Evolutionary conservation across 2,888 invertebrate genomes (phyloP), one percentile per base, ranked within the genome.

Genomic region (Quadroppia sp.): DNA sequence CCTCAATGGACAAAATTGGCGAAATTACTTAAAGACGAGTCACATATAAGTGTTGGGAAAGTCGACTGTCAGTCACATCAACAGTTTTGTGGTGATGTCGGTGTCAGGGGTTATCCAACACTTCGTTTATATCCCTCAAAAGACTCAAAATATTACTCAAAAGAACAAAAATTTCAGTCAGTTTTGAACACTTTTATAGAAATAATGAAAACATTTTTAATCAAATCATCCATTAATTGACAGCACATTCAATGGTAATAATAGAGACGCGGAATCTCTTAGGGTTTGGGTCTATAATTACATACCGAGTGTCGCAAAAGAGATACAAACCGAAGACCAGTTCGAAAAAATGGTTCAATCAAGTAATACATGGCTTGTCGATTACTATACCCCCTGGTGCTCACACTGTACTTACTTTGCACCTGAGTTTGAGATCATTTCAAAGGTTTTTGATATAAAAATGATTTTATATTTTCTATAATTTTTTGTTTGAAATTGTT

Each of bases 1-100:
- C 87, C 88, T 0, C 87, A 89, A 78, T 89, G 88, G 87, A 84
- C 88, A 56, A 84, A 85, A 79, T 83, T 90, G 42, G 89, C 89
- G 1, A 86, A 78, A 67, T 76, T 83, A 84, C 77, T 87, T 76
- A 78, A 81, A 50, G 82, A 86, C 32, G 61, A 59, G 17, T 32
- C 72, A 1, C 80, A 83, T 20, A 82, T 89, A 2, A 84, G 85
- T 78, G 83, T 90, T 28, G 89, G 86, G 0, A 85, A 86, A 79
- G 87, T 90, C 0, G 87, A 90, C 81, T 90, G 90, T 82, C 86
- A 86, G 75, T 82, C 82, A 9, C 84, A 89, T 79, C 78, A 81
- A 0, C 80, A 82, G 6, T 80, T 89, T 20, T 90, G 90, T 80
- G 79, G 81, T 11, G 80, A 83, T 6, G 86, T 89, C 80, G 84